Evolutionary conservation across 2,113 vertebrate species (phyloP).

Genomic region (Rhea americana): DNA sequence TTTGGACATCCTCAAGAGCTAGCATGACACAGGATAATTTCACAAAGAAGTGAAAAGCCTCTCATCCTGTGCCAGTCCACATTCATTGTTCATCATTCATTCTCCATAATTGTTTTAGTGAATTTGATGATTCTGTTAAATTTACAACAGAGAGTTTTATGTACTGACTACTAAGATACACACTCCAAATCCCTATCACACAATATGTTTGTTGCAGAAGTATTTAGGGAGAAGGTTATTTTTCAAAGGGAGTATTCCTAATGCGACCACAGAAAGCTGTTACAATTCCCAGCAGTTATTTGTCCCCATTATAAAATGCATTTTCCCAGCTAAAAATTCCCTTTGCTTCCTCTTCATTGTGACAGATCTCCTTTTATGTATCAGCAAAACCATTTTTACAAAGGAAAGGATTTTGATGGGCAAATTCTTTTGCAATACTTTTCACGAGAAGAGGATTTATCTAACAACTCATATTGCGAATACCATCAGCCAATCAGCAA

Average conservation of each 20-base stretch:
- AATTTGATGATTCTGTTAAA: background rate
- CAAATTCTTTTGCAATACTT: background rate
- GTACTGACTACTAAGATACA: background rate
- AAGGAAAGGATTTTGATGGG: background rate
- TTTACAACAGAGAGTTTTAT: background rate
- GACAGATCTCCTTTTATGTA: slow-evolving; percentile 4
- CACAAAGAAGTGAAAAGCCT: background rate
- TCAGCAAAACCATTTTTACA: background rate
- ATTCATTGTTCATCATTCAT: background rate
- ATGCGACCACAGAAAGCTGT: background rate
- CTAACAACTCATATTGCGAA: background rate
- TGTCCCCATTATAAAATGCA: background rate
- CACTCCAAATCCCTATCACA: too few relatives aligned
- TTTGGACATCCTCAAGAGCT: background rate
- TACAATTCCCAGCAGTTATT: background rate
- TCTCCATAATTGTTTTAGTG: background rate
- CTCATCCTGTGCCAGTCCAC: background rate
- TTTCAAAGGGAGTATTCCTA: background rate
- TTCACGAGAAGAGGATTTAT: background rate
- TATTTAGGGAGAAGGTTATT: background rate
- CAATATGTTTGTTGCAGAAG: background rate
- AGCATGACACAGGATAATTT: background rate
- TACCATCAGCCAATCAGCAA: slow-evolving; percentile 41
- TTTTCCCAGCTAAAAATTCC: background rate
- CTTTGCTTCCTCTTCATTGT: background rate